Conservation (phyloP, 2,888 invertebrate species). For the Andrena dorsata region DNA sequence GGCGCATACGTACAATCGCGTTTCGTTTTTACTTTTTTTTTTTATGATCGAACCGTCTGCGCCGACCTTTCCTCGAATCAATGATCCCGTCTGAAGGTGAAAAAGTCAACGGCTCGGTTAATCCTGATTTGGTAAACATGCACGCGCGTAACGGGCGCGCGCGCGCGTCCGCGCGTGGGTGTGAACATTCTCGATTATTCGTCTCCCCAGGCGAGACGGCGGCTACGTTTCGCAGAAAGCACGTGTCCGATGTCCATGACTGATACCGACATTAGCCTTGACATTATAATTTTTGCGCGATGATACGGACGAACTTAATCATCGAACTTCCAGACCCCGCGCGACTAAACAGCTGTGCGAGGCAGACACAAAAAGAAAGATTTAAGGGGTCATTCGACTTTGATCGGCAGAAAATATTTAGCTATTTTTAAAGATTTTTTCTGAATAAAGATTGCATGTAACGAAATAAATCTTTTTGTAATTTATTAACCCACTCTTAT, state of each 20-base stretch:
- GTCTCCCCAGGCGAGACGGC: constrained; percentile 12
- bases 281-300: constrained; percentile 41
- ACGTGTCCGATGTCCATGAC: constrained; percentile 29
- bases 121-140: constrained; percentile 64
- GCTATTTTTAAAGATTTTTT: too few species aligned
- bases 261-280: constrained; percentile 41
- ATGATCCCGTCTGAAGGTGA: constrained; percentile 75
- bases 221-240: constrained; percentile 45
- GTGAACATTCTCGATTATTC: constrained; percentile 34
- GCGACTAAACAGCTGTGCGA: not conserved
- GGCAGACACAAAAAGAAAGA: not conserved
- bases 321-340: not conserved
- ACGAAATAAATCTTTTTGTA: too few species aligned
- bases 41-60: constrained; percentile 28
- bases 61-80: constrained; percentile 64
- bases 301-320: not conserved
- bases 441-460: too few species aligned
- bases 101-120: constrained; percentile 63
- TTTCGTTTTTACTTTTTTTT: constrained; percentile 23
- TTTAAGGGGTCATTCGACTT: too few species aligned
- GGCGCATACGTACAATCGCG: not conserved
- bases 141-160: constrained; percentile 36
- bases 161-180: constrained; percentile 19
- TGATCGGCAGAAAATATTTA: too few species aligned
- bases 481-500: too few species aligned